Conservation (phyloP, 2,888 invertebrate genomes). For the Chrysomela aeneicollis region DNA sequence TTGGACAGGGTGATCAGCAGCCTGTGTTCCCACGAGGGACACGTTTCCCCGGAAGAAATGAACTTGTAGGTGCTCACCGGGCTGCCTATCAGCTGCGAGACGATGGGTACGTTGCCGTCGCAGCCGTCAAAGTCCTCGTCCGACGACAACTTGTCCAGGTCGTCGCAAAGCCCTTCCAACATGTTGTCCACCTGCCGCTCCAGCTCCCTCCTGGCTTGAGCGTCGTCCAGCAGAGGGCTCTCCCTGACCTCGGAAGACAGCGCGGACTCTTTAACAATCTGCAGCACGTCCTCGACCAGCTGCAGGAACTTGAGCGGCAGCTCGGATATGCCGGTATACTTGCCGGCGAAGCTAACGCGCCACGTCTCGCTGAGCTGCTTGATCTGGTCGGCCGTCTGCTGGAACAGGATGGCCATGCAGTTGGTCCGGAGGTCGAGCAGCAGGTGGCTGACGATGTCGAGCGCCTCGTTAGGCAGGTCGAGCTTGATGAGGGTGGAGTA, state of each 20-base stretch:
- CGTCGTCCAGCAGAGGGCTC: conserved; percentile 65
- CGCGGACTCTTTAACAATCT: conserved; percentile 74
- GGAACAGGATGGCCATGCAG: conserved; percentile 85
- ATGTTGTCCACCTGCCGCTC: conserved; percentile 67
- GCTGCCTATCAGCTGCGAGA: conserved; percentile 72
- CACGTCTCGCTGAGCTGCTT: conserved; percentile 83
- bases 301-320: conserved; percentile 76
- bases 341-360: conserved; percentile 84
- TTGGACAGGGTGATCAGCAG: conserved; percentile 88
- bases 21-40: conserved; percentile 78
- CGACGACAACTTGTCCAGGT: conserved; percentile 77
- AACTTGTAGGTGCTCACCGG: conserved; percentile 60
- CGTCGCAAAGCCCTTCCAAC: conserved; percentile 70
- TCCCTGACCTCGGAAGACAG: conserved; percentile 76
- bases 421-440: conserved; percentile 88
- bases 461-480: conserved; percentile 87
- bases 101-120: conserved; percentile 64
- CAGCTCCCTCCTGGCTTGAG: conserved; percentile 63
- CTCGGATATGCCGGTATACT: conserved; percentile 67
- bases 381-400: conserved; percentile 82
- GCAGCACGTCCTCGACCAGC: conserved; percentile 76
- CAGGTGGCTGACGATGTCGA: conserved; percentile 83
- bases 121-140: conserved; percentile 72
- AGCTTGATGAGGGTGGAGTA: conserved; percentile 82
- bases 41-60: conserved; percentile 50